Evolutionary conservation across 1,140 invertebrate genomes (phyloP).

Genomic region (Hycleus phaleratus): DNA sequence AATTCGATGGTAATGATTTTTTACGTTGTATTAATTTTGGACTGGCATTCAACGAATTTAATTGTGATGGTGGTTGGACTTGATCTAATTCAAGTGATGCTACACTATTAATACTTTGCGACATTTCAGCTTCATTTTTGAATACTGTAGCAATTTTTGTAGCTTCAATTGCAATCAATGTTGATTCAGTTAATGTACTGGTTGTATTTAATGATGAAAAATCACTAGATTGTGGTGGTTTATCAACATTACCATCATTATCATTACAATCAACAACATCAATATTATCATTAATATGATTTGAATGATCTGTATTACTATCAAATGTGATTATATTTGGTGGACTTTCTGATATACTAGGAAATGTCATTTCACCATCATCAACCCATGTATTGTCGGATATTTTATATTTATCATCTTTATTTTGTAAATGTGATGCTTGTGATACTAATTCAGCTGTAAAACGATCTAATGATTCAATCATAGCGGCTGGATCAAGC

Average conservation of each 20-base stretch:
- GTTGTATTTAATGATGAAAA: conserved; percentile 35
- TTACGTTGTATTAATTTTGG: conserved; percentile 44
- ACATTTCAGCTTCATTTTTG: conserved; percentile 52
- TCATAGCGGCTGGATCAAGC: conserved; percentile 57
- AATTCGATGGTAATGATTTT: conserved; percentile 58
- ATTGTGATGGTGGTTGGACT: conserved; percentile 69
- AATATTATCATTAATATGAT: conserved; percentile 21
- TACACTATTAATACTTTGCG: conserved; percentile 49
- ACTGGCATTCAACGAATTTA: conserved; percentile 50
- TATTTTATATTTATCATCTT: conserved; percentile 27
- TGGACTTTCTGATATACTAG: conserved; percentile 65
- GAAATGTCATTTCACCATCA: conserved; percentile 66
- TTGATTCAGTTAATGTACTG: conserved; percentile 53
- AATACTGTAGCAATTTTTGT: conserved; percentile 59
- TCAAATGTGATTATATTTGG: conserved; percentile 61
- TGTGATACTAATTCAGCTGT: conserved; percentile 57
- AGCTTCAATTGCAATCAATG: conserved; percentile 65
- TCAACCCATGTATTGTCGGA: conserved; percentile 63
- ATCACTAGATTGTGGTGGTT: conserved; percentile 29
- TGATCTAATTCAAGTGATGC: conserved; percentile 61
- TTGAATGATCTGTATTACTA: conserved; percentile 48
- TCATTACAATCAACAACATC: conserved; percentile 20
- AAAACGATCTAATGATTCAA: conserved; percentile 55
- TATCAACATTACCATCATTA: conserved; percentile 17
- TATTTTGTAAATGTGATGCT: conserved; percentile 41